Percentiles rank a stretch among this genome's conserved stretches.
These are phyloP conservation scores for Micrasema longulum DNA, from an alignment of 1,140 invertebrate genomes.

Conservation along the genomic window DNA sequence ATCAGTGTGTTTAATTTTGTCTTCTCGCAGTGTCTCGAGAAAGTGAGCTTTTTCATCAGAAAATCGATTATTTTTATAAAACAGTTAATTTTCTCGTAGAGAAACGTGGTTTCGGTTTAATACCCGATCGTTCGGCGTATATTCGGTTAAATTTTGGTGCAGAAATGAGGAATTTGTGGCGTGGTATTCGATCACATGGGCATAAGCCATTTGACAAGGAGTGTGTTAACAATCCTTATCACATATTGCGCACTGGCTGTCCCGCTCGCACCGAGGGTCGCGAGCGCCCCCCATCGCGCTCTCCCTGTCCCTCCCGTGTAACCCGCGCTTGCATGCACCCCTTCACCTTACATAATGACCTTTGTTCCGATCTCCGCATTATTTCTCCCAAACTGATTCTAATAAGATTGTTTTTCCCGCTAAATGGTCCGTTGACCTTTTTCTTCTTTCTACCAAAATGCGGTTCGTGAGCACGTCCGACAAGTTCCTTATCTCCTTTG, in stretches of 20 bases:
- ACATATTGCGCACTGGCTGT: constrained; percentile 34
- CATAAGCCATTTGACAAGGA: constrained; percentile 38
- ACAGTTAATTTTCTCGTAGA: constrained; percentile 3
- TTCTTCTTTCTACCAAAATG: no score
- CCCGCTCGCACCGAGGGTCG: constrained; percentile 35
- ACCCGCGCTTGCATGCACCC: no score
- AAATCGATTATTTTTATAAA: constrained; percentile 45
- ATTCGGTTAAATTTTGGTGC: not conserved
- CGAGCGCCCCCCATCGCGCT: constrained; percentile 1
- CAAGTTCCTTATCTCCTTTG: no score
- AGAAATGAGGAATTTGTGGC: not conserved
- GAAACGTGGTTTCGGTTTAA: no score
- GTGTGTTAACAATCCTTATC: constrained; percentile 44
- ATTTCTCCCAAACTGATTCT: constrained; percentile 24
- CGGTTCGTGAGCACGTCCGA: no score
- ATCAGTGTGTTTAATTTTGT: not conserved
- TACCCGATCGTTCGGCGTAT: no score
- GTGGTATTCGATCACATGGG: constrained; percentile 37
- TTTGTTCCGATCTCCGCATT: constrained; percentile 40
- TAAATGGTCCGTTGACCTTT: no score
- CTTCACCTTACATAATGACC: constrained; percentile 37
- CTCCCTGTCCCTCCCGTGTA: constrained; percentile 3
- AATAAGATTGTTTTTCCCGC: no score
- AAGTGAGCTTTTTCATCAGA: constrained; percentile 31
- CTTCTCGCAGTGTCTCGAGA: constrained; percentile 17